Evolutionary conservation across 30 jellyfish, hydroid and myxozoan species (phyloP).

Genomic region (Aurelia sp.): DNA sequence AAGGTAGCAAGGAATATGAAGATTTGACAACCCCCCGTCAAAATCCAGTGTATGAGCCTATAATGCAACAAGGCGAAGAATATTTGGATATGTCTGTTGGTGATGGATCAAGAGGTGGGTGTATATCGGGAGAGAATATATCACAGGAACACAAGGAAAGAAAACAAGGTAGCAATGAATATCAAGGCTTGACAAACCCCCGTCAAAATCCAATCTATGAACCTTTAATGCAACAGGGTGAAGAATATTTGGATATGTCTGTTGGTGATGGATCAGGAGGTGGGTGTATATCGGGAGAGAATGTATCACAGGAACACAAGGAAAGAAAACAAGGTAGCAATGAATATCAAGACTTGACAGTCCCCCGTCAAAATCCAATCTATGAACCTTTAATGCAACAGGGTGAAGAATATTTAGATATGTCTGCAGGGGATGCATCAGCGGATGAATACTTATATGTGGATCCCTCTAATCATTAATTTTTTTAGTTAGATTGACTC

Average conservation of each 20-base stretch:
- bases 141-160: no score
- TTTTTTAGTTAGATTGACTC: no score
- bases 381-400: slow-evolving; percentile 8
- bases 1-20: neutral
- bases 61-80: slow-evolving; percentile 1
- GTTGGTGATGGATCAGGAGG: no score
- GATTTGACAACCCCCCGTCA: slow-evolving; percentile 12
- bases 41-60: slow-evolving; percentile 3
- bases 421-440: no score
- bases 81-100: slow-evolving; percentile 15
- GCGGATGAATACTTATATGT: no score
- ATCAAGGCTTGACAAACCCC: slow-evolving; percentile 19
- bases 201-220: neutral
- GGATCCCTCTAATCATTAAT: no score
- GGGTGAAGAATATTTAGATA: slow-evolving; percentile 1
- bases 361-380: neutral
- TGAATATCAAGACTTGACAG: slow-evolving; percentile 7
- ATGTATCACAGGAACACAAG: no score
- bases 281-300: no score
- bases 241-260: neutral
- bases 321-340: no score
- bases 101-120: neutral
- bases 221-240: slow-evolving; percentile 1
- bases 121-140: no score
- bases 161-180: no score